phyloP scores from a whole-genome alignment of 2,888 invertebrate genomes.

The Platypus cylindrus region DNA sequence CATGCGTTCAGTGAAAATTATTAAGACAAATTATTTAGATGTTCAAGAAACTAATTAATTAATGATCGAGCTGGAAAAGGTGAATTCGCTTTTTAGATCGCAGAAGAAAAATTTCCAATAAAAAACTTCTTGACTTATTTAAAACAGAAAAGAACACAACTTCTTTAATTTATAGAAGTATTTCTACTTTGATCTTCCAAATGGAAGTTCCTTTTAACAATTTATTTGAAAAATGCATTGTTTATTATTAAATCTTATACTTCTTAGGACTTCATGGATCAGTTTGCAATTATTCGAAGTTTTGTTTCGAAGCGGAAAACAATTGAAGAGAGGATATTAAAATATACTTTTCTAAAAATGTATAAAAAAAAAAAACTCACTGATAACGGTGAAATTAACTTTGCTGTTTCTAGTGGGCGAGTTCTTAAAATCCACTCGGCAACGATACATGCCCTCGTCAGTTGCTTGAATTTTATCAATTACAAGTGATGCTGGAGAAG shows the following conservation, averaged over 20 bases:
- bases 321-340: not conserved
- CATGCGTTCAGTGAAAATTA: too few species aligned
- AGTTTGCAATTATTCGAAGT: not conserved
- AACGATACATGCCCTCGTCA: conserved; percentile 60
- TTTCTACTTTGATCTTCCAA: conserved; percentile 8
- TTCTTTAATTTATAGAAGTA: conserved; percentile 7
- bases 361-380: conserved; percentile 37
- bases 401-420: conserved; percentile 60
- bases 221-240: conserved; percentile 5
- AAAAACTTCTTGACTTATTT: conserved; percentile 8
- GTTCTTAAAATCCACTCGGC: conserved; percentile 61
- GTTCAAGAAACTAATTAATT: too few species aligned
- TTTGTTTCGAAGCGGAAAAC: not conserved
- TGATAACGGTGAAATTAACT: conserved; percentile 62
- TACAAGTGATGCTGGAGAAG: conserved; percentile 45
- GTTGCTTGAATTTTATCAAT: conserved; percentile 44
- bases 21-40: too few species aligned
- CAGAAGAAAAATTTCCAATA: conserved; percentile 7
- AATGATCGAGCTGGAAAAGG: too few species aligned
- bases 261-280: not conserved
- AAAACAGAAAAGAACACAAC: conserved; percentile 10
- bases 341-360: not conserved
- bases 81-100: conserved; percentile 2
- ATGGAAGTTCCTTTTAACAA: conserved; percentile 3
- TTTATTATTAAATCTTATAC: conserved; percentile 3